These are phyloP conservation scores for Drosophila helvetica DNA, from an alignment of 2,888 invertebrate genomes.

Conservation along the genomic window DNA sequence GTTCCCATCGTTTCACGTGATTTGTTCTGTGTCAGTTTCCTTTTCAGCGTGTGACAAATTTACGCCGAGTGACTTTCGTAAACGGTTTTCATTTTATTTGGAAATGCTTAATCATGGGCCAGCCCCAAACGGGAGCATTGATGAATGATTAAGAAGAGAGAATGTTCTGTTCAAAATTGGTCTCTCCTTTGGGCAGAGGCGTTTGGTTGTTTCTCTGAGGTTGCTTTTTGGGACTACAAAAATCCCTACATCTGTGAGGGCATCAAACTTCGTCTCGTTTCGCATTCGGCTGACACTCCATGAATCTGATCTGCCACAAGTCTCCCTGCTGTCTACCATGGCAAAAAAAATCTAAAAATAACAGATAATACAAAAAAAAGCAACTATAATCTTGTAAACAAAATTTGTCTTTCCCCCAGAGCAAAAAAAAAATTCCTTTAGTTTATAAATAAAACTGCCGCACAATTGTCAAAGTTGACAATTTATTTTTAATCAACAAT, in stretches of 20 bases:
- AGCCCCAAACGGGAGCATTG: neutral
- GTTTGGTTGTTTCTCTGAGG: too few relatives aligned
- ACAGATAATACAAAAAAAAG: slow-evolving; percentile 53
- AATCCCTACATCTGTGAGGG: neutral
- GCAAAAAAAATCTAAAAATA: slow-evolving; percentile 31
- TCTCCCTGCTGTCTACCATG: slow-evolving; percentile 71
- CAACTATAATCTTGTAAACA: slow-evolving; percentile 31
- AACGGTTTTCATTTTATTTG: slow-evolving; percentile 38
- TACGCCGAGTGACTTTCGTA: slow-evolving; percentile 39
- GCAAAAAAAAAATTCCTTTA: slow-evolving; percentile 51
- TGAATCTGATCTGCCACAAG: slow-evolving; percentile 23
- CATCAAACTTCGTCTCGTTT: too few relatives aligned
- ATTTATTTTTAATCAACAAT: slow-evolving; percentile 78
- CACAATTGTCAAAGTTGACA: slow-evolving; percentile 76
- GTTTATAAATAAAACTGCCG: slow-evolving; percentile 71
- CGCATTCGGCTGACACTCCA: neutral
- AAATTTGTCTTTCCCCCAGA: slow-evolving; percentile 62
- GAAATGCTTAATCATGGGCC: slow-evolving; percentile 34
- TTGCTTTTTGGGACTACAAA: too few relatives aligned
- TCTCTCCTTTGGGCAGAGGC: too few relatives aligned
- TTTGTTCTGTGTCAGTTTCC: slow-evolving; percentile 71
- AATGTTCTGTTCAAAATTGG: neutral
- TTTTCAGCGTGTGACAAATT: slow-evolving; percentile 62
- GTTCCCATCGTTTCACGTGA: slow-evolving; percentile 46
- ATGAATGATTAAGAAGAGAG: neutral